A percentile compares a stretch with the other conserved stretches of the same genome.
phyloP scores from a whole-genome alignment of 2,888 invertebrate genomes.

The Lasioglossum vierecki region DNA sequence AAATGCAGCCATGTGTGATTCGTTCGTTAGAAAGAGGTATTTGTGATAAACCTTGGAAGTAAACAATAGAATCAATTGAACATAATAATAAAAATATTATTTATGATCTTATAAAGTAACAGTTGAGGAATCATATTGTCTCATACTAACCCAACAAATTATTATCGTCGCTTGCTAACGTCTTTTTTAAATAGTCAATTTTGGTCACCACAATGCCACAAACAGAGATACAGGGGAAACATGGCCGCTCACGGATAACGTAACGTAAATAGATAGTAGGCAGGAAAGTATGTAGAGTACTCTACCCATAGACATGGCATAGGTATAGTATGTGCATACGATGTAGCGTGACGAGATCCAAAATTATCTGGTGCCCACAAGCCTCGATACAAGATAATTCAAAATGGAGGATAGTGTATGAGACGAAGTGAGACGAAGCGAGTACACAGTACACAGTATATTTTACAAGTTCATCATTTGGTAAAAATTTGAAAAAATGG shows the following conservation, averaged over 20 bases:
- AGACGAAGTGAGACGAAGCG: too few relatives aligned
- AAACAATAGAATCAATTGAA: background rate
- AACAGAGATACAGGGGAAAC: background rate
- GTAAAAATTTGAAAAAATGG: too few relatives aligned
- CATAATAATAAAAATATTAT: background rate
- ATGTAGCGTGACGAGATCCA: too few relatives aligned
- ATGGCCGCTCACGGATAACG: background rate
- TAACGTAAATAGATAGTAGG: too few relatives aligned
- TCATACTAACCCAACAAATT: conserved; percentile 4
- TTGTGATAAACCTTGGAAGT: background rate
- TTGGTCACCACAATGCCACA: background rate
- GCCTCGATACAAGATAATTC: too few relatives aligned
- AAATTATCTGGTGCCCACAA: too few relatives aligned
- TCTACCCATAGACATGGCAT: too few relatives aligned
- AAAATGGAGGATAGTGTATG: too few relatives aligned
- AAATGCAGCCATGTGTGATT: background rate
- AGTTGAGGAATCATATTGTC: background rate
- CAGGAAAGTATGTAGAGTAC: too few relatives aligned
- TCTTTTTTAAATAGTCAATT: background rate
- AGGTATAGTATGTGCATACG: too few relatives aligned
- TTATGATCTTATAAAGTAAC: background rate
- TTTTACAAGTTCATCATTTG: too few relatives aligned
- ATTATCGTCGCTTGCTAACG: conserved; percentile 16
- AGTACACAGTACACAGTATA: too few relatives aligned
- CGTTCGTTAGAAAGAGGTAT: conserved; percentile 1